Conservation (phyloP, 2,797 vertebrate species). For the Eulemur coronatus region DNA sequence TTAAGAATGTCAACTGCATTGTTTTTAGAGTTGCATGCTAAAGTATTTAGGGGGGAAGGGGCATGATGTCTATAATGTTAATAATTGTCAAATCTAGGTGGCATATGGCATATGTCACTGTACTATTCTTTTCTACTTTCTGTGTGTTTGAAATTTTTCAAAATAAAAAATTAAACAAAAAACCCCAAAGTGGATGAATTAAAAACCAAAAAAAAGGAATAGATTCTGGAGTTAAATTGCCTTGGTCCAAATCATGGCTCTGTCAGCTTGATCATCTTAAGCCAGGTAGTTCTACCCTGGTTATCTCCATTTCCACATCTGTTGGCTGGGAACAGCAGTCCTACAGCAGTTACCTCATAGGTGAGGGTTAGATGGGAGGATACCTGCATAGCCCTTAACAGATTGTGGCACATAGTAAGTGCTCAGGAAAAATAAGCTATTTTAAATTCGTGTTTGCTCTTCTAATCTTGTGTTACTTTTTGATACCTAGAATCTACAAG, state of each 20-base stretch:
- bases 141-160: neutral
- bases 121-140: neutral
- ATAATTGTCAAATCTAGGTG: neutral
- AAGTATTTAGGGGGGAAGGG: neutral
- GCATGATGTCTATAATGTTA: neutral
- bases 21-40: neutral
- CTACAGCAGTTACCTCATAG: too few species aligned
- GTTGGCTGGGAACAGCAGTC: fast-evolving
- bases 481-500: slow-evolving; percentile 84
- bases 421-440: neutral
- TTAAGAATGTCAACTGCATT: neutral
- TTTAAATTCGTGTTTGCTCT: neutral
- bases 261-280: neutral
- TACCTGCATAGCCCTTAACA: neutral
- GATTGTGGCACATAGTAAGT: neutral
- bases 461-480: slow-evolving; percentile 74
- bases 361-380: neutral
- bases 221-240: neutral
- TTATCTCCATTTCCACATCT: fast-evolving
- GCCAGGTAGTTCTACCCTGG: neutral
- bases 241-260: neutral
- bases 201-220: neutral
- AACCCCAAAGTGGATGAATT: neutral
- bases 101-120: neutral
- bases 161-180: neutral